Evolutionary conservation across 2,113 vertebrate species (phyloP), one percentile per base, ranked within the genome.

Genomic region (Proteles cristata): DNA sequence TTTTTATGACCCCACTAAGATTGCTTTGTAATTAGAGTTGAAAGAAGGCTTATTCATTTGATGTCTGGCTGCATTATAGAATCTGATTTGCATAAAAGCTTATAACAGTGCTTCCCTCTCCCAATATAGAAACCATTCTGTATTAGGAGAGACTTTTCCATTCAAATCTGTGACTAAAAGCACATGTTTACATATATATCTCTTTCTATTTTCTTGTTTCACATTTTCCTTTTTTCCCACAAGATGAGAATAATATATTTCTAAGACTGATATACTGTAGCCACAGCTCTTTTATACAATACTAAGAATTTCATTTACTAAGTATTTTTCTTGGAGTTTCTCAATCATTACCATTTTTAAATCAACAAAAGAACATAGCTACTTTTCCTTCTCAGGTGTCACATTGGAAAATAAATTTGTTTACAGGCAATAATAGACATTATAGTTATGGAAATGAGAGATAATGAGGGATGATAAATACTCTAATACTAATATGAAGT

Each of bases 111-210:
- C 4, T 79, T 10, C 69, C 5, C 2, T 68, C 11, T 7, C 25
- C 26, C 90, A 82, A 81, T 77, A 77, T 43, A 93, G 96, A 94
- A 98, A 97, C 16, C 9, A 95, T 94, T 95, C 93, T 88, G 58
- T 76, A 92, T 73, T 69, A 73, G 25, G 74, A 93, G 50, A 55
- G 7, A 58, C 83, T 35, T 68, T 94, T 80, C 86, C 96, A 82
- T 71, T 71, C 55, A 94, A 5, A 0, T 88, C 98, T 97, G 77
- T 7, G 69, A 1, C 4, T 80, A n/a, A 96, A 93, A 86, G 76
- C 76, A 68, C 48, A 82, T 26, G 48, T 58, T 81, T 80, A 77
- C 43, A 80, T 33, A 53, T 10, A 48, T 2, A 89, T 48, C 7
- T 92, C 45, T 97, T 81, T 48, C 14, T 65, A 48, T 90, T 94